Conservation (phyloP, 1,140 invertebrate genomes). For the Samia ricini region DNA sequence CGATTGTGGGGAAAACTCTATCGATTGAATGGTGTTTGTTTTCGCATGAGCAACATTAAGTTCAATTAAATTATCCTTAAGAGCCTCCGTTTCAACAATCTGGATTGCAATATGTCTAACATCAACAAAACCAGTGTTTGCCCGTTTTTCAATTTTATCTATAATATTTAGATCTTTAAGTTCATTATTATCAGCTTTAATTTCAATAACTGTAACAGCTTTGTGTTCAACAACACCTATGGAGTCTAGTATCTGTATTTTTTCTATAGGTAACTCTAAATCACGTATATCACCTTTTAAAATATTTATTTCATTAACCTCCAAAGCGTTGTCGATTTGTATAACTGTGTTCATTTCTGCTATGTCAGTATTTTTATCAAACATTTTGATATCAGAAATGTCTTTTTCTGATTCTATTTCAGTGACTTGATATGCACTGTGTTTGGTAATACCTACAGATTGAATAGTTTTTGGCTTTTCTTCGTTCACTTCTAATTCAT, state of each 20-base stretch:
- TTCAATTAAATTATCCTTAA: conserved; percentile 14
- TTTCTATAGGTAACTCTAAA: not conserved
- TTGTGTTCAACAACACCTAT: not conserved
- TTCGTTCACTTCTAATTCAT: not conserved
- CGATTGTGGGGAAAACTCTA: conserved; percentile 12
- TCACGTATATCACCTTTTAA: not conserved
- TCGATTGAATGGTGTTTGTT: not conserved
- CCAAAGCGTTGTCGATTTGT: not conserved
- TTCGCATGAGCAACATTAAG: not conserved
- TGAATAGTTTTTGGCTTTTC: not conserved
- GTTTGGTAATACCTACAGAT: not conserved
- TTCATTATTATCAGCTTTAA: not conserved
- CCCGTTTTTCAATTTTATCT: not conserved
- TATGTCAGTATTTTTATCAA: not conserved
- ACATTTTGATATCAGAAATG: not conserved
- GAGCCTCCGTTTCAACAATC: conserved; percentile 3
- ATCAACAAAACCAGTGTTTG: not conserved
- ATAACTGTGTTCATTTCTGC: not conserved
- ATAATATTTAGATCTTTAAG: not conserved
- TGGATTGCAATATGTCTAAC: not conserved
- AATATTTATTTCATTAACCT: not conserved
- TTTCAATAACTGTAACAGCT: not conserved
- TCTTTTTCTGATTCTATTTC: not conserved
- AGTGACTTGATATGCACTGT: not conserved
- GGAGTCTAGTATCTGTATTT: not conserved